Evolutionary conservation across 2,888 invertebrate species (phyloP).

Genomic region (Steinernema carpocapsae): DNA sequence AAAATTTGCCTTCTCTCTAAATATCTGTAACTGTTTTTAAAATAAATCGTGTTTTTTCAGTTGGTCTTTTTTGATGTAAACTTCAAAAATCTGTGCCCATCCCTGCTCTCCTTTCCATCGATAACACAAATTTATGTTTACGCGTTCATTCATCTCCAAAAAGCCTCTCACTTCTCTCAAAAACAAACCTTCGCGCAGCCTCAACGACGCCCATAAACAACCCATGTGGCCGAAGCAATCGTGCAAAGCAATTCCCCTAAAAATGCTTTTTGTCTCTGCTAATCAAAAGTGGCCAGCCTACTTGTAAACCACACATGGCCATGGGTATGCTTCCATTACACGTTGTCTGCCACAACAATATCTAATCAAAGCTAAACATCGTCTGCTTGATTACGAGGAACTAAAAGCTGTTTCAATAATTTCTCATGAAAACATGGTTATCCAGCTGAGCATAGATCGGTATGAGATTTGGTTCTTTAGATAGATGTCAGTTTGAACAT

Average conservation of each 20-base stretch:
- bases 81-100: too few relatives aligned
- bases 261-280: neutral
- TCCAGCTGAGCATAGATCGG: too few relatives aligned
- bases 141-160: neutral
- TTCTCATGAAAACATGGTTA: too few relatives aligned
- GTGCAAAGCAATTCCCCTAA: too few relatives aligned
- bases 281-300: constrained; percentile 5
- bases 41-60: too few relatives aligned
- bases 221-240: too few relatives aligned
- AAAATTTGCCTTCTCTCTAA: neutral
- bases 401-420: neutral
- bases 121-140: constrained; percentile 1
- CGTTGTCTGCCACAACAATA: constrained; percentile 2
- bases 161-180: neutral
- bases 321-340: too few relatives aligned
- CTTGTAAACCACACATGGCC: neutral
- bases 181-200: neutral
- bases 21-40: too few relatives aligned
- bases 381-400: neutral
- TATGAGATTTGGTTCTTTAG: too few relatives aligned
- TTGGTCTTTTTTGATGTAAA: too few relatives aligned
- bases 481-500: too few relatives aligned
- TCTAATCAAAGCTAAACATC: neutral
- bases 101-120: neutral
- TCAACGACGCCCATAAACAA: too few relatives aligned